Evolutionary conservation across 2,113 vertebrate species (phyloP).

Genomic region (Passer montanus): DNA sequence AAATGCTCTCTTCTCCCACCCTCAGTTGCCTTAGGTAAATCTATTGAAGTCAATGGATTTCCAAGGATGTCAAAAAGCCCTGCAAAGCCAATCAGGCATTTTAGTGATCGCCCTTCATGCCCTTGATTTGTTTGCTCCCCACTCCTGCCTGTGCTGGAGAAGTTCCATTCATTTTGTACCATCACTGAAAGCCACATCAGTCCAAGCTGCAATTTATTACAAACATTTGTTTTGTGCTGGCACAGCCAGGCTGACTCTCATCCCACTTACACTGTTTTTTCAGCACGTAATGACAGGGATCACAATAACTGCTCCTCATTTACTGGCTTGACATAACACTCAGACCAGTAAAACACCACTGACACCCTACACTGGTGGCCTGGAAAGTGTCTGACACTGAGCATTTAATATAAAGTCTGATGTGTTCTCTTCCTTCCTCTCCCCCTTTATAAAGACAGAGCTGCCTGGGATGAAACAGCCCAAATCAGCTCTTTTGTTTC

Average conservation of each 20-base stretch:
- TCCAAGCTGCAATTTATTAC: background rate
- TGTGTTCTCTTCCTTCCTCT: background rate
- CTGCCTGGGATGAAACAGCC: background rate
- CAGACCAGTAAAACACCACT: background rate
- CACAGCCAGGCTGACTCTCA: background rate
- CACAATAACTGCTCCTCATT: background rate
- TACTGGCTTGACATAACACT: background rate
- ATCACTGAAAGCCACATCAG: background rate
- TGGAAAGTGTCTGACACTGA: background rate
- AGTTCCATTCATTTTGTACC: background rate
- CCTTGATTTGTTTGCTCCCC: background rate
- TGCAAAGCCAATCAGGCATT: background rate
- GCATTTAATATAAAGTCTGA: background rate
- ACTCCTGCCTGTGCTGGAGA: background rate
- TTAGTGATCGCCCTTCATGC: background rate
- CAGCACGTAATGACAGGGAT: background rate
- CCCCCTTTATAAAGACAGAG: background rate
- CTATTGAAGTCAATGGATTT: background rate
- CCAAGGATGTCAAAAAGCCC: background rate
- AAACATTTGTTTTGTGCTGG: slow-evolving; percentile 33
- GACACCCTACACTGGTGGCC: background rate
- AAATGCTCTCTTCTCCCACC: background rate
- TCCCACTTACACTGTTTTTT: background rate
- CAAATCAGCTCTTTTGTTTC: background rate
- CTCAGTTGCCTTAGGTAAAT: background rate